phyloP scores from a whole-genome alignment of 2,888 invertebrate genomes.

The Tyria jacobaeae region DNA sequence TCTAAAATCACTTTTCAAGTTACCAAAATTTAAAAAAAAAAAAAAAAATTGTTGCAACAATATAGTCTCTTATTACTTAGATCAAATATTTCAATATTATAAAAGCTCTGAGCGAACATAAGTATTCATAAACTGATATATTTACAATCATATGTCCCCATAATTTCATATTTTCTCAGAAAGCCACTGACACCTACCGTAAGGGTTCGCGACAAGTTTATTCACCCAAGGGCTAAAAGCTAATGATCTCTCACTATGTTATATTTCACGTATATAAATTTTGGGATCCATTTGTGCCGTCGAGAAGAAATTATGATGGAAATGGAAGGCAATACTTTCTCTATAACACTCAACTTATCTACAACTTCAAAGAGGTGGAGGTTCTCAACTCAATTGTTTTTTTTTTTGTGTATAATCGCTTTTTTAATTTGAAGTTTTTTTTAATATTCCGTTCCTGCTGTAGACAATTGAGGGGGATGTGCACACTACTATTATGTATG shows the following conservation, averaged over 20 bases:
- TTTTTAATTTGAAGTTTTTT: too few relatives aligned
- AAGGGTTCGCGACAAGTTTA: constrained; percentile 37
- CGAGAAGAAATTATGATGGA: neutral
- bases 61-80: neutral
- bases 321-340: neutral
- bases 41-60: too few relatives aligned
- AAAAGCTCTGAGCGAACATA: neutral
- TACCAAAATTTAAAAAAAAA: too few relatives aligned
- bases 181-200: constrained; percentile 28
- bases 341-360: too few relatives aligned
- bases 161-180: constrained; percentile 37
- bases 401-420: too few relatives aligned
- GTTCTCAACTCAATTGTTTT: too few relatives aligned
- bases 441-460: too few relatives aligned
- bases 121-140: constrained; percentile 1
- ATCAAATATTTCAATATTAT: neutral
- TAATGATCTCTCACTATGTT: constrained; percentile 14
- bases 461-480: too few relatives aligned
- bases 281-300: constrained; percentile 5
- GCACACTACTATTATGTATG: too few relatives aligned
- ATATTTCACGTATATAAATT: constrained; percentile 15
- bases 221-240: constrained; percentile 37
- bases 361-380: too few relatives aligned
- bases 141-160: constrained; percentile 12
- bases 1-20: too few relatives aligned